Base-by-base conservation (phyloP, 2,113 vertebrate genomes). In the Neoarius graeffei region DNA sequence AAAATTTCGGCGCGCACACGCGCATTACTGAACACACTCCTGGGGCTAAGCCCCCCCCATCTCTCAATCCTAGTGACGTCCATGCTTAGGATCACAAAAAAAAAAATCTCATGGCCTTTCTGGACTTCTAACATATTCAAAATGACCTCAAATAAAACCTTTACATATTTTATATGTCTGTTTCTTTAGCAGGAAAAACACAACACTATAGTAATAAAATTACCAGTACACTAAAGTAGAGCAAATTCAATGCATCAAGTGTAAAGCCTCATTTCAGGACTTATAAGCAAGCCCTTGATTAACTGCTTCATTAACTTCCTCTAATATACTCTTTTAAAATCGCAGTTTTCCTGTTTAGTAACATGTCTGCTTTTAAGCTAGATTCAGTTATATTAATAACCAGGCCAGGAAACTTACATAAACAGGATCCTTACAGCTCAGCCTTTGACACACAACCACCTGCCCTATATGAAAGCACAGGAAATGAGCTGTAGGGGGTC, bases 401-500 rank as follows among this genome's bases (percentile, higher is more conserved):
- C 56, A 81, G 15, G 35, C 30, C 81, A 62, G 81, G 59, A 83
- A 83, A 64, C 62, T 14, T 17, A 52, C 13, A 67, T 67, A 83
- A 67, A 66, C 62, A 83, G 82, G 82, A 83, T 83, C 35, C 25
- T 52, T 64, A 64, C 27, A 66, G 19, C 11, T 52, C 19, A 83
- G 20, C 35, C 35, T 48, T 15, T 48, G 35, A 64, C 60, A 66
- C 62, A 84, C 81, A 52, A 52, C 42, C 42, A 83, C 60, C 17
- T 13, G 7, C 35, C 42, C 42, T 48, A 67, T 7, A 84, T 84
- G 48, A 84, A 69, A 84, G 82, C 60, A 69, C 42, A 84, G 82
- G 82, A 84, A 84, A 54, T 67, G n/a, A 84, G 42, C 62, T 67
- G 82, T 27, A 52, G 62, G 82, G 6, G 82, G 11, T 52, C 81